Evolutionary conservation across 1,140 invertebrate species (phyloP).

Genomic region (Bradynema listronoti): DNA sequence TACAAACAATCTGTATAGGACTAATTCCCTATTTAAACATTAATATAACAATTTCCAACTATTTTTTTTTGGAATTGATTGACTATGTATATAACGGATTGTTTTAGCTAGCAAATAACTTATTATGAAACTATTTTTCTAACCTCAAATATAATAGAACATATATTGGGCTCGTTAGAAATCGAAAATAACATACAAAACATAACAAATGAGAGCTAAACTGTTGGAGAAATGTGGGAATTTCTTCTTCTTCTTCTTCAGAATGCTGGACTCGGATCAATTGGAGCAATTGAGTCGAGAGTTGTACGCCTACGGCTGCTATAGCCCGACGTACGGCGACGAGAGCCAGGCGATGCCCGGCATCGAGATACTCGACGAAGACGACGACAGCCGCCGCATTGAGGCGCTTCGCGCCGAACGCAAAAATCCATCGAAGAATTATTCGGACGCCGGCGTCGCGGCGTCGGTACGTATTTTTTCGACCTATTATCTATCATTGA

Average conservation of each 20-base stretch:
- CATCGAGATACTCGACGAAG: conserved; percentile 71
- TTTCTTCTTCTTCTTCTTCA: conserved; percentile 5
- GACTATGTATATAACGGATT: no score
- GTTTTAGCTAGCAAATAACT: no score
- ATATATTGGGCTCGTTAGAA: no score
- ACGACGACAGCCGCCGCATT: conserved; percentile 70
- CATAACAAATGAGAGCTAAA: no score
- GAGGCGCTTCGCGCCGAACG: conserved; percentile 13
- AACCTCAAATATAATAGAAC: no score
- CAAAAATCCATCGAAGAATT: conserved; percentile 4
- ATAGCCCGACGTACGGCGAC: conserved; percentile 72
- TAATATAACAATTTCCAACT: no score
- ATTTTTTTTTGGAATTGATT: conserved; percentile 6
- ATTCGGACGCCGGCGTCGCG: not conserved
- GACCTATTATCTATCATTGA: conserved; percentile 12
- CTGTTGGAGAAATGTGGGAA: no score
- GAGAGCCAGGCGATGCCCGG: conserved; percentile 72
- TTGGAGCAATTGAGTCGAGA: conserved; percentile 58
- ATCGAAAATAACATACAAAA: no score
- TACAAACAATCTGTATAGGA: no score
- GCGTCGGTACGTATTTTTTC: conserved; percentile 8
- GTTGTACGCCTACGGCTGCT: conserved; percentile 73
- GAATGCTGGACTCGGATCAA: conserved; percentile 41
- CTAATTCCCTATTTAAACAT: no score
- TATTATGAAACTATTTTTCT: no score